Evolutionary conservation across 2,888 invertebrate species (phyloP), one percentile per base, ranked within the genome.

Genomic region (Mechanitis messenoides): DNA sequence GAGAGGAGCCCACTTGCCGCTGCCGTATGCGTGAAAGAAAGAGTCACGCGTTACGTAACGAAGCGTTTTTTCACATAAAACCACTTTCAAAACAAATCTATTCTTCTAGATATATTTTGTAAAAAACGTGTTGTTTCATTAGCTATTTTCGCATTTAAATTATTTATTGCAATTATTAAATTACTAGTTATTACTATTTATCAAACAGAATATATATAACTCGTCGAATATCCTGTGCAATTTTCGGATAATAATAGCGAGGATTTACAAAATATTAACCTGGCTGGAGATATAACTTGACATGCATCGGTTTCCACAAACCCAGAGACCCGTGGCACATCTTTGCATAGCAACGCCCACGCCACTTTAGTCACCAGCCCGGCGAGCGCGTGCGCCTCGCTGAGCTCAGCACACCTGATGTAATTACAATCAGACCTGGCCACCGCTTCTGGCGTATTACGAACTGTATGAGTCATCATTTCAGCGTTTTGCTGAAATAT

Each of bases 321-420:
- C 12, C 85, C 89, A 0, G 85, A 78, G 5, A 90, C 74, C 64
- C 75, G 76, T 0, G 87, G 85, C 7, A 81, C 64, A 63, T 88
- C 85, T 7, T 81, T 73, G 68, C 89, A 87, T 5, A 87, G 67
- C 5, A 87, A 68, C 0, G 83, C 89, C 64, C 83, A 79, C 0
- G 87, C 81, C 11, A 89, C 83, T 62, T 82, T 83, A 2, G 75
- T 78, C n/a, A 88, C 87, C 11, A 89, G 73, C 3, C 81, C 79
- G 2, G 86, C 82, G 12, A 89, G 50, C 0, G 90, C 90, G 47
- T 89, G 89, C 2, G 90, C 89, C 65, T 90, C 89, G 60, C 90
- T 88, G 20, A 89, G 74, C 11, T 87, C 85, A 0, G 82, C 85
- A 1, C 79, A 76, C 62, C 72, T 77, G 11, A 71, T 60, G 65